These are phyloP conservation scores for Forbesichthys agassizii DNA, from an alignment of 2,113 vertebrate species.

Conservation along the genomic window DNA sequence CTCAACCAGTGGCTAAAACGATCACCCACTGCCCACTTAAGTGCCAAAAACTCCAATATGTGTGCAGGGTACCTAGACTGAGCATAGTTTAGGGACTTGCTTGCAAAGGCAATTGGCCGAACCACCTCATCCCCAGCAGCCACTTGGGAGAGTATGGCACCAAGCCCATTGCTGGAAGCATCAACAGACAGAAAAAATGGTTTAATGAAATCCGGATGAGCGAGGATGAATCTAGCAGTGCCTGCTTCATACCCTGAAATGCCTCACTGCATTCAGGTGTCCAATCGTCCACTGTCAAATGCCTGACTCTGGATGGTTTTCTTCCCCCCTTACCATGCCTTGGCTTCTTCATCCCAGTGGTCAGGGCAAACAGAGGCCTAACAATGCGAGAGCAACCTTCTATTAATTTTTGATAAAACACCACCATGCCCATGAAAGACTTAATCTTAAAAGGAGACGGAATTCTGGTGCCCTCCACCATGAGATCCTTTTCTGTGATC, in stretches of 20 bases:
- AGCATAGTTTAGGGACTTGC: slow-evolving; percentile 1
- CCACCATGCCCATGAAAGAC: slow-evolving; percentile 34
- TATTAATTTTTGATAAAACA: slow-evolving; percentile 29
- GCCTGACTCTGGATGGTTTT: background rate
- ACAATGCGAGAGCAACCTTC: slow-evolving; percentile 15
- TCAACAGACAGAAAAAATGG: slow-evolving; percentile 13
- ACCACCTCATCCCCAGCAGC: background rate
- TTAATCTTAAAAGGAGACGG: background rate
- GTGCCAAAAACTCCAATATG: background rate
- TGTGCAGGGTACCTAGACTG: background rate
- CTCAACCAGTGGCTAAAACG: too few relatives aligned
- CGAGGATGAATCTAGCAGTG: background rate
- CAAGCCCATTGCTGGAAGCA: too few relatives aligned
- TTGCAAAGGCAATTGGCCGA: slow-evolving; percentile 9
- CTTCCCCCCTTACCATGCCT: background rate
- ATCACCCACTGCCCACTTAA: slow-evolving; percentile 10
- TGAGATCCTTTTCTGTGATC: too few relatives aligned
- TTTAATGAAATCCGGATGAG: slow-evolving; percentile 31
- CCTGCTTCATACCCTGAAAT: slow-evolving; percentile 3
- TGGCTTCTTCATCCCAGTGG: background rate
- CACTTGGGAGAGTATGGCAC: background rate
- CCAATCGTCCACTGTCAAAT: slow-evolving; percentile 42
- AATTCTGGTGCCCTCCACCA: too few relatives aligned
- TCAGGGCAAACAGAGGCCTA: slow-evolving; percentile 9
- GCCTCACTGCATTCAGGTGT: slow-evolving; percentile 21